Percentiles rank a stretch among this genome's conserved stretches.
Conservation (phyloP, 2,888 invertebrate genomes). For the Acrocyrtus sp. region DNA sequence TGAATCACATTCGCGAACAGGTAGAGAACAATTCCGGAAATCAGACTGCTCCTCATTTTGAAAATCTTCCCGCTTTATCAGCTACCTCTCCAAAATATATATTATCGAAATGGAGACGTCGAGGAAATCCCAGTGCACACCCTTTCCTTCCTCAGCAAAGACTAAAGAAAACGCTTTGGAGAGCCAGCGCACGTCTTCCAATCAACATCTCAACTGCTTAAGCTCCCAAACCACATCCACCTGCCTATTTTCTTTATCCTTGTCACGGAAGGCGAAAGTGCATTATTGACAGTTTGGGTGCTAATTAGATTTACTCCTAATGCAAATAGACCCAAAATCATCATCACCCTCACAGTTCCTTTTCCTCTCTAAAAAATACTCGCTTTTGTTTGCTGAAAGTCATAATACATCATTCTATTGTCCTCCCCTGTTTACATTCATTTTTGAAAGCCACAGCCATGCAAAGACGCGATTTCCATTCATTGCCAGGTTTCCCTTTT, state of each 20-base stretch:
- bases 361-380: neutral
- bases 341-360: slow-evolving; percentile 4
- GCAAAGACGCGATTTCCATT: neutral
- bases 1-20: neutral
- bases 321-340: slow-evolving; percentile 45
- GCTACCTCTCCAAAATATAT: neutral
- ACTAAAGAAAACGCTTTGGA: slow-evolving; percentile 13
- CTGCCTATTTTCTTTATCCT: too few relatives aligned
- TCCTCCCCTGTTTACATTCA: neutral
- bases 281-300: slow-evolving; percentile 52
- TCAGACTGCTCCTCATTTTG: slow-evolving; percentile 14
- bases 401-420: neutral
- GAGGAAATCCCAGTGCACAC: too few relatives aligned
- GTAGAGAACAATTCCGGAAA: slow-evolving; percentile 23
- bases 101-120: too few relatives aligned
- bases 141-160: slow-evolving; percentile 30
- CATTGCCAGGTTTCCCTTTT: neutral
- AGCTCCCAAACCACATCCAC: too few relatives aligned
- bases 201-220: too few relatives aligned
- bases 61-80: slow-evolving; percentile 3
- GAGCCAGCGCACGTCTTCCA: neutral
- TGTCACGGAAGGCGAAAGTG: slow-evolving; percentile 49
- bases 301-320: slow-evolving; percentile 51
- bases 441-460: neutral
- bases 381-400: too few relatives aligned